Conservation (phyloP, 2,797 vertebrate species). For the Chromis chromis region DNA sequence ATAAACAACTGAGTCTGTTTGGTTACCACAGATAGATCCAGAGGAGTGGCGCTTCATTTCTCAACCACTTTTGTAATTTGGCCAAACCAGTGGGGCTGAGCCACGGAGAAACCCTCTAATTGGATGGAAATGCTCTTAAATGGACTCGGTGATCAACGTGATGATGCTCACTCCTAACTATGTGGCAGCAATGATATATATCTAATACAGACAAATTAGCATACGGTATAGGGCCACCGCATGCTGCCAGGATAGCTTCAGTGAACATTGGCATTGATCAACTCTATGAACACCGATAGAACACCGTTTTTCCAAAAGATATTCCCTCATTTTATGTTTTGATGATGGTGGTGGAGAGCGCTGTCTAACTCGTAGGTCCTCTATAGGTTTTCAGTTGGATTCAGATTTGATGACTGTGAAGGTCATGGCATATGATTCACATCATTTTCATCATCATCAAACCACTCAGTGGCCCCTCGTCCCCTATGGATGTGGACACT, state of each 20-base stretch:
- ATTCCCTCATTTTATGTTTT: too few species aligned
- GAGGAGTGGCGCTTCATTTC: constrained; percentile 60
- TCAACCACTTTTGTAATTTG: constrained; percentile 56
- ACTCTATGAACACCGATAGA: too few species aligned
- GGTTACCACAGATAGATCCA: constrained; percentile 41
- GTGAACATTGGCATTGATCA: too few species aligned
- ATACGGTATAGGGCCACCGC: too few species aligned
- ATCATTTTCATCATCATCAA: too few species aligned
- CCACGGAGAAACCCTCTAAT: constrained; percentile 44
- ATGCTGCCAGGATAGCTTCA: too few species aligned
- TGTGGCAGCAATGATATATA: constrained; percentile 1
- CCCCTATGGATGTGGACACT: too few species aligned
- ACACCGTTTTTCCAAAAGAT: too few species aligned
- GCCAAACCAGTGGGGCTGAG: constrained; percentile 52
- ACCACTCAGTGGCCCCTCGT: too few species aligned
- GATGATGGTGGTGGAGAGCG: too few species aligned
- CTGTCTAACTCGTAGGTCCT: too few species aligned
- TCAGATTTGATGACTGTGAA: neutral
- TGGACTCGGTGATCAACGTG: constrained; percentile 3
- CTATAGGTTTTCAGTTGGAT: neutral
- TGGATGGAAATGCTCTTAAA: constrained; percentile 51
- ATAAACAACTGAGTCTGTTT: constrained; percentile 41
- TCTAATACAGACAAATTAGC: neutral
- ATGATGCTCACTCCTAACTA: constrained; percentile 23
- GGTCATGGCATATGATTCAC: too few species aligned